Conservation (phyloP, 1,140 invertebrate species). For the Maniola jurtina region DNA sequence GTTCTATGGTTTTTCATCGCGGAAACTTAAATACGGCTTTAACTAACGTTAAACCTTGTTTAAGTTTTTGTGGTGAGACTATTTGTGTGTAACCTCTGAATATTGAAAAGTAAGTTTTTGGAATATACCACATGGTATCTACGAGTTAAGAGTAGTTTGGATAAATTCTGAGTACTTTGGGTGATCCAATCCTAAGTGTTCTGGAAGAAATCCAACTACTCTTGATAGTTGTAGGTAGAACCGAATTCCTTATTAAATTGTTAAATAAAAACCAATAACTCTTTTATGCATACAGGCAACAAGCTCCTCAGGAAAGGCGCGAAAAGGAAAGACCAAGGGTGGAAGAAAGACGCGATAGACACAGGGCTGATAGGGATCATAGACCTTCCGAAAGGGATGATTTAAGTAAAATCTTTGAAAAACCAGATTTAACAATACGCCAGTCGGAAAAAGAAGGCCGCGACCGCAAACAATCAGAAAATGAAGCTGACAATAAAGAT, state of each 20-base stretch:
- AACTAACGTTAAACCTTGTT: too few relatives aligned
- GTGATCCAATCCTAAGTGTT: neutral
- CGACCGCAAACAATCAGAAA: neutral
- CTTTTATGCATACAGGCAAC: slow-evolving; percentile 38
- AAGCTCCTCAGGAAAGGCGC: slow-evolving; percentile 36
- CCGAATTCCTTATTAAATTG: too few relatives aligned
- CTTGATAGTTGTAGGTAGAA: neutral
- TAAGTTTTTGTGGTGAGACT: too few relatives aligned
- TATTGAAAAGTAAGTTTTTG: too few relatives aligned
- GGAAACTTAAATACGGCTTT: too few relatives aligned
- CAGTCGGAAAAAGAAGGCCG: slow-evolving; percentile 1
- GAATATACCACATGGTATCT: too few relatives aligned
- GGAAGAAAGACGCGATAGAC: slow-evolving; percentile 41
- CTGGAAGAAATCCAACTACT: neutral
- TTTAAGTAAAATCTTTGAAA: neutral
- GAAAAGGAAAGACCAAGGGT: slow-evolving; percentile 26
- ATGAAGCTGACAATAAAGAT: slow-evolving; percentile 15
- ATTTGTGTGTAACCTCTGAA: too few relatives aligned
- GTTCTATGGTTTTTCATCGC: neutral
- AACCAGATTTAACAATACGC: slow-evolving; percentile 11
- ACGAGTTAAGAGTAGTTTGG: too few relatives aligned
- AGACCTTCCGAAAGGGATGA: slow-evolving; percentile 27
- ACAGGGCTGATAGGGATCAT: slow-evolving; percentile 40
- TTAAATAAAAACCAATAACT: neutral
- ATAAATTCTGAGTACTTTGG: neutral